A percentile compares a stretch with the other conserved stretches of the same genome.
phyloP scores from a whole-genome alignment of 2,888 invertebrate species.

The Drosophila rellima region DNA sequence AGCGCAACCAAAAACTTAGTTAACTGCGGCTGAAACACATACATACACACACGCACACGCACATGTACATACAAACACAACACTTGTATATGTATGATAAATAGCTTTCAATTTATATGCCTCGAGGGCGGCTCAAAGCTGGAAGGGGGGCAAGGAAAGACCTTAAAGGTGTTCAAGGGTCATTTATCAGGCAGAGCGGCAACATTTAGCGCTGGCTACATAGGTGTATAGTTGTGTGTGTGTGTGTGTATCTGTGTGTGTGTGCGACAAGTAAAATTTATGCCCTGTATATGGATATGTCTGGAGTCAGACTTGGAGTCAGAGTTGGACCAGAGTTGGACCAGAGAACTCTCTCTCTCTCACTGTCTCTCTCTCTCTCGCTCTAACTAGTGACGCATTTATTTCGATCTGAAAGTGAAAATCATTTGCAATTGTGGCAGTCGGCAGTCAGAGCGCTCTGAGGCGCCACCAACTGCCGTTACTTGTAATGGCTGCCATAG shows the following conservation, averaged over 20 bases:
- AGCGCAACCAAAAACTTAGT: slow-evolving; percentile 77
- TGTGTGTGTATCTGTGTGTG: slow-evolving; percentile 41
- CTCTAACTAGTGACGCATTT: slow-evolving; percentile 70
- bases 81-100: slow-evolving; percentile 78
- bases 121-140: slow-evolving; percentile 69
- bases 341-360: slow-evolving; percentile 7
- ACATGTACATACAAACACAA: slow-evolving; percentile 16
- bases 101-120: slow-evolving; percentile 84
- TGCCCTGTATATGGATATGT: slow-evolving; percentile 57
- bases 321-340: slow-evolving; percentile 14
- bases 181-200: slow-evolving; percentile 83
- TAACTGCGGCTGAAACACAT: slow-evolving; percentile 61
- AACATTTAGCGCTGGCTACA: slow-evolving; percentile 74
- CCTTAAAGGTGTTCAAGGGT: slow-evolving; percentile 83
- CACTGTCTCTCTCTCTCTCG: not conserved
- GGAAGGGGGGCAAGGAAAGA: slow-evolving; percentile 1
- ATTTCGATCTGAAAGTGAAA: slow-evolving; percentile 81
- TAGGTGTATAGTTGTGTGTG: slow-evolving; percentile 38
- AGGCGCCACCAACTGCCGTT: slow-evolving; percentile 36
- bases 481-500: slow-evolving; percentile 72
- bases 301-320: slow-evolving; percentile 22
- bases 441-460: too few species aligned
- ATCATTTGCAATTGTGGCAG: slow-evolving; percentile 82
- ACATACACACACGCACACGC: slow-evolving; percentile 22
- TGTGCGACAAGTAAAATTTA: slow-evolving; percentile 68